A percentile compares a stretch with the other conserved stretches of the same genome.
Evolutionary conservation across 2,113 vertebrate species (phyloP).

Genomic region (Xyrauchen texanus): DNA sequence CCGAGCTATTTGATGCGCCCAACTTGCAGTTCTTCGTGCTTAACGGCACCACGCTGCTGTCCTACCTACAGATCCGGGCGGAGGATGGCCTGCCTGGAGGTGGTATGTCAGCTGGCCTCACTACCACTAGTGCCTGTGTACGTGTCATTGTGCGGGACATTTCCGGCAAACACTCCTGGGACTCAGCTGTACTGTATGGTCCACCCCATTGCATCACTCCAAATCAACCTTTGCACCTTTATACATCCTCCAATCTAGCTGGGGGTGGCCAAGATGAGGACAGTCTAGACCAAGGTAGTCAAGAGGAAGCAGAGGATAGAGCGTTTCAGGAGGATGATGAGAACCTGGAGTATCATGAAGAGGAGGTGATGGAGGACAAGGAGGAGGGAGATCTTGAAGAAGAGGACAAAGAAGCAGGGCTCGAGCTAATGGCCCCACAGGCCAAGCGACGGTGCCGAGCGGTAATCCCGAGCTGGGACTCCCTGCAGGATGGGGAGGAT

Average conservation of each 20-base stretch:
- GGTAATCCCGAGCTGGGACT: slow-evolving; percentile 91
- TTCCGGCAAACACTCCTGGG: slow-evolving; percentile 97
- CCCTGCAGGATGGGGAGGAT: slow-evolving; percentile 89
- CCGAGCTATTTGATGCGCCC: slow-evolving; percentile 95
- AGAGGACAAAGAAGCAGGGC: slow-evolving; percentile 69
- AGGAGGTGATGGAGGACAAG: slow-evolving; percentile 46
- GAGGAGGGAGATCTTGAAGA: slow-evolving; percentile 42
- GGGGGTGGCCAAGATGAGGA: slow-evolving; percentile 51
- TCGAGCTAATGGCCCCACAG: slow-evolving; percentile 79
- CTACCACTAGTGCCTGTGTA: slow-evolving; percentile 88
- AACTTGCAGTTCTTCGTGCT: slow-evolving; percentile 97
- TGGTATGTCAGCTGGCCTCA: slow-evolving; percentile 90
- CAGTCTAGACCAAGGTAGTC: slow-evolving; percentile 71
- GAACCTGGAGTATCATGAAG: slow-evolving; percentile 43
- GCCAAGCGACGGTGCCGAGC: slow-evolving; percentile 88
- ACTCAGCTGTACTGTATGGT: slow-evolving; percentile 93
- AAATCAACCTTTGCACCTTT: slow-evolving; percentile 54
- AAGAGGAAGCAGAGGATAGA: slow-evolving; percentile 60
- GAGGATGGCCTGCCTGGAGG: slow-evolving; percentile 90
- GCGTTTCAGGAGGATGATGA: slow-evolving; percentile 54
- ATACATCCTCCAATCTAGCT: slow-evolving; percentile 46
- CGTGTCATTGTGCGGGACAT: slow-evolving; percentile 94
- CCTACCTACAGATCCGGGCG: slow-evolving; percentile 86
- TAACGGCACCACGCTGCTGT: slow-evolving; percentile 91
- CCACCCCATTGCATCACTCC: slow-evolving; percentile 74